A percentile compares a stretch with the other conserved stretches of the same genome.
These are phyloP conservation scores for Pteropus alecto DNA, from an alignment of 2,113 vertebrate genomes.

Conservation along the genomic window DNA sequence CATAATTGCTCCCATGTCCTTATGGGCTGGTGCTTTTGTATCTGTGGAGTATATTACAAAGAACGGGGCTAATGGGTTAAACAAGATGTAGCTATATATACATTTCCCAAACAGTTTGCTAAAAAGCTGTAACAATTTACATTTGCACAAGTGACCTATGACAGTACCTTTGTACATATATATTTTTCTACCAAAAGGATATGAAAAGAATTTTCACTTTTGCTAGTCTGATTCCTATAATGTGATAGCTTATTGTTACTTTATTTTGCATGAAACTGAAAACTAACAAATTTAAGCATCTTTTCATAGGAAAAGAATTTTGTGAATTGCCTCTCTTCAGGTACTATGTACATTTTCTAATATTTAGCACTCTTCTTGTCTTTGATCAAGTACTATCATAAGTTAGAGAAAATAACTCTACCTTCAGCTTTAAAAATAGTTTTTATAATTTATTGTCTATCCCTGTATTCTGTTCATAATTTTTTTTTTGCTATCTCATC, in stretches of 20 bases:
- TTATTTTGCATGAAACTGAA: neutral
- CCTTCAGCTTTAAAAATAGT: neutral
- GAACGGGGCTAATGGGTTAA: neutral
- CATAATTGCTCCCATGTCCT: neutral
- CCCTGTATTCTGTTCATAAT: neutral
- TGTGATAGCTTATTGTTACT: neutral
- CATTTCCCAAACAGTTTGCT: neutral
- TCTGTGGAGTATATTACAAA: neutral
- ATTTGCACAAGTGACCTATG: neutral
- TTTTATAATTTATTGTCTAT: constrained; percentile 26
- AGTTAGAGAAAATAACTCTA: constrained; percentile 26
- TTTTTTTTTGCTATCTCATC: neutral
- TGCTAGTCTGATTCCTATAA: neutral
- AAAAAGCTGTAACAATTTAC: neutral
- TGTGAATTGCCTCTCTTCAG: constrained; percentile 52
- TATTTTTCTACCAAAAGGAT: neutral
- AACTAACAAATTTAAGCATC: constrained; percentile 27
- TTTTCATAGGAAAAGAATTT: constrained; percentile 24
- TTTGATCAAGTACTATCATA: constrained; percentile 50
- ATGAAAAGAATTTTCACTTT: neutral
- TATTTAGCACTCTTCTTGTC: constrained; percentile 31
- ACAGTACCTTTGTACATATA: neutral
- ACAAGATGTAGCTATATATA: neutral
- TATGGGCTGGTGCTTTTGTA: neutral
- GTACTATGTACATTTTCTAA: constrained; percentile 31